These are phyloP conservation scores for Agraylea sexmaculata DNA, from an alignment of 1,140 invertebrate species.

Conservation along the genomic window DNA sequence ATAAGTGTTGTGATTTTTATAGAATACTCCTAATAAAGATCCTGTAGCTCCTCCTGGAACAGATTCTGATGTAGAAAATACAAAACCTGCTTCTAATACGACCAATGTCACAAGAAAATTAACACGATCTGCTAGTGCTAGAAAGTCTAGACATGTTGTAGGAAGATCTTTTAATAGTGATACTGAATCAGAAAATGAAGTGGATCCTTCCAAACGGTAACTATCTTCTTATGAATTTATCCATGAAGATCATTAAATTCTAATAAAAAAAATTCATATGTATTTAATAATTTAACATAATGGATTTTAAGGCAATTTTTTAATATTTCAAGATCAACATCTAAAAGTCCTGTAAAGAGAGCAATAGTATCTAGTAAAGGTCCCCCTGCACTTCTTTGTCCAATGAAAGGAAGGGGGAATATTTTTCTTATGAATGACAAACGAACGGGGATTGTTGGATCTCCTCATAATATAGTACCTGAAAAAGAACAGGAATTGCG, in stretches of 20 bases:
- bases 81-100: constrained; percentile 11
- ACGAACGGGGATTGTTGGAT: constrained; percentile 20
- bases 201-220: constrained; percentile 23
- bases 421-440: background rate
- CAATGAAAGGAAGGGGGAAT: constrained; percentile 16
- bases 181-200: constrained; percentile 37
- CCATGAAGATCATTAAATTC: background rate
- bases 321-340: constrained; percentile 30
- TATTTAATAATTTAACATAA: too few species aligned
- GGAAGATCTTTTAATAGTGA: constrained; percentile 37
- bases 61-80: constrained; percentile 30
- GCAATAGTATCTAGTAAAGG: constrained; percentile 31
- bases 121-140: constrained; percentile 41
- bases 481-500: constrained; percentile 57
- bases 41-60: constrained; percentile 28
- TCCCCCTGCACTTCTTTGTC: constrained; percentile 17
- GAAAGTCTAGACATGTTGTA: constrained; percentile 43
- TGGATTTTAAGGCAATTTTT: constrained; percentile 1
- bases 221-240: too few species aligned
- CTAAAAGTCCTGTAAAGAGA: constrained; percentile 54
- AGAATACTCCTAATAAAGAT: constrained; percentile 23
- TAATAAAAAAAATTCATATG: background rate
- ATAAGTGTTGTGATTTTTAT: constrained; percentile 20
- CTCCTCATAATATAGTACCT: constrained; percentile 32
- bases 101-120: constrained; percentile 36